A percentile compares a stretch with the other conserved stretches of the same genome.
These are phyloP conservation scores for Cydia pomonella DNA, from an alignment of 1,140 invertebrate genomes.

Conservation along the genomic window DNA sequence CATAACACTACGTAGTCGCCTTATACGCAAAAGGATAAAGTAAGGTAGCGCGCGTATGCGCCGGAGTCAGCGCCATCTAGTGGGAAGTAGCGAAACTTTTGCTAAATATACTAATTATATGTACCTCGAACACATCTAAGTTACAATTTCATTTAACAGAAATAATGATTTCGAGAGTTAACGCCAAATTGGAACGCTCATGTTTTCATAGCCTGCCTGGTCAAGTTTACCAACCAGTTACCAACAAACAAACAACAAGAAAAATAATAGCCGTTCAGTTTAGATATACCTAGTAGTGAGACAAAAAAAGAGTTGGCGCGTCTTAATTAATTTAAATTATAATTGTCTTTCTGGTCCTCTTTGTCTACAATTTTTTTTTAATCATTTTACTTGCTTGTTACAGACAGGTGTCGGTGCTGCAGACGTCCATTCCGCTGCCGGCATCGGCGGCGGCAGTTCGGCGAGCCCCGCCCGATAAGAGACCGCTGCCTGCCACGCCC, in stretches of 20 bases:
- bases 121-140: too few relatives aligned
- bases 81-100: background rate
- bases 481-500: constrained; percentile 84
- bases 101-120: background rate
- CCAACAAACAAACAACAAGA: too few relatives aligned
- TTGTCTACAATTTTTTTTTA: background rate
- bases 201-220: too few relatives aligned
- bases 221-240: too few relatives aligned
- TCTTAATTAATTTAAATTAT: too few relatives aligned
- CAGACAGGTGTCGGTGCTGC: constrained; percentile 77
- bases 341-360: background rate
- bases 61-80: background rate
- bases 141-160: too few relatives aligned
- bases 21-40: background rate
- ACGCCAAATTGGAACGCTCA: too few relatives aligned
- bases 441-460: constrained; percentile 87
- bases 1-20: too few relatives aligned
- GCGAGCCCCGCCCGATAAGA: constrained; percentile 88
- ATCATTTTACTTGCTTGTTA: constrained; percentile 30
- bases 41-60: background rate
- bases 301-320: too few relatives aligned
- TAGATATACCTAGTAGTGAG: too few relatives aligned
- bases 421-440: constrained; percentile 87
- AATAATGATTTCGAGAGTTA: too few relatives aligned
- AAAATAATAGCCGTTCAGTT: too few relatives aligned